Percentiles rank a stretch among this genome's conserved stretches.
phyloP scores from a whole-genome alignment of 2,888 invertebrate species.

The Melanchra persicariae region DNA sequence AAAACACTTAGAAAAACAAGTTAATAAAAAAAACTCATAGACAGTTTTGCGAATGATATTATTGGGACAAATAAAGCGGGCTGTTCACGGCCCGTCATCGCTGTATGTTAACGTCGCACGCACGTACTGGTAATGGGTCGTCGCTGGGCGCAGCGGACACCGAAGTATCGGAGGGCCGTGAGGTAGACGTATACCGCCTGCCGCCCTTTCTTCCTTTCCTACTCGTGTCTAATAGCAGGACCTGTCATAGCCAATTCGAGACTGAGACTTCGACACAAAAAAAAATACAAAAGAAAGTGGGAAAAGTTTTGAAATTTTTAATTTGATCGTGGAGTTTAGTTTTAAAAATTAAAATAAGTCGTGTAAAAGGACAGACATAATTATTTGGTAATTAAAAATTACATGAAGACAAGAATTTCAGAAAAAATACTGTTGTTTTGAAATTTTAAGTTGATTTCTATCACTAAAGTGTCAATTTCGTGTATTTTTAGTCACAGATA shows the following conservation, averaged over 20 bases:
- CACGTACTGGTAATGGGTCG: constrained; percentile 89
- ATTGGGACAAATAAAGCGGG: constrained; percentile 63
- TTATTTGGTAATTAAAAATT: not conserved
- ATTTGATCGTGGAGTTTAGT: not conserved
- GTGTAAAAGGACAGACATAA: not conserved
- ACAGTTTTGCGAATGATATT: constrained; percentile 24
- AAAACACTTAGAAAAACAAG: constrained; percentile 38
- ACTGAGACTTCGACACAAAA: constrained; percentile 69
- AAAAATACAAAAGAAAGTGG: constrained; percentile 8
- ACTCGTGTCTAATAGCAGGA: constrained; percentile 90
- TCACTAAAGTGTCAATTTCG: constrained; percentile 38
- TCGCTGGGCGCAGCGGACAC: constrained; percentile 89
- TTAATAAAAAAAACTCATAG: constrained; percentile 38
- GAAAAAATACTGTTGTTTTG: not conserved
- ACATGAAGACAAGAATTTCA: constrained; percentile 1
- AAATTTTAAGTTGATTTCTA: not conserved
- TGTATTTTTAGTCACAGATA: constrained; percentile 35
- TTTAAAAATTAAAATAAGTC: constrained; percentile 4
- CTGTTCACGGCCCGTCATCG: constrained; percentile 73
- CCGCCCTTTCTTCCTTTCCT: constrained; percentile 85
- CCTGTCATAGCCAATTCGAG: constrained; percentile 88
- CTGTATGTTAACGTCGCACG: constrained; percentile 84
- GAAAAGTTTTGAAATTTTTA: constrained; percentile 8
- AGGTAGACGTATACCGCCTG: constrained; percentile 87
- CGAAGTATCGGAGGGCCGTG: constrained; percentile 88